A percentile compares a stretch with the other conserved stretches of the same genome.
phyloP scores from a whole-genome alignment of 2,888 invertebrate genomes.

The Protophormia terraenovae region DNA sequence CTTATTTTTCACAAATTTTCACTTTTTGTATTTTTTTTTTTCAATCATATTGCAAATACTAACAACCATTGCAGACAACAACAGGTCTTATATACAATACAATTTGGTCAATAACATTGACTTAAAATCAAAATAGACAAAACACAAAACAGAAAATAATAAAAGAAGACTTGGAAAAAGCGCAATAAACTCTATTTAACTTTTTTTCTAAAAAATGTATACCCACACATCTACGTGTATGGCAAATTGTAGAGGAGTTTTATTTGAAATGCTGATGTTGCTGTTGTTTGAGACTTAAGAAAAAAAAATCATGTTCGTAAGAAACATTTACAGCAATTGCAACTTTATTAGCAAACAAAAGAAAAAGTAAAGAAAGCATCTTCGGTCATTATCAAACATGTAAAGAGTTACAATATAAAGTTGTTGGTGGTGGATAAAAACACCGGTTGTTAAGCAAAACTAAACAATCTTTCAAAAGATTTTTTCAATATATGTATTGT shows the following conservation, averaged over 20 bases:
- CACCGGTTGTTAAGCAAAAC: constrained; percentile 55
- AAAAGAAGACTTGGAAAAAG: constrained; percentile 50
- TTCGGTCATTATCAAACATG: constrained; percentile 66
- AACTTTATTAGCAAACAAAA: constrained; percentile 43
- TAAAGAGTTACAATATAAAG: constrained; percentile 45
- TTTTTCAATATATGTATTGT: not conserved
- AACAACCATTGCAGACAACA: constrained; percentile 8
- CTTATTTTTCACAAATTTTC: constrained; percentile 37
- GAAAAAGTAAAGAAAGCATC: constrained; percentile 64
- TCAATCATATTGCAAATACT: constrained; percentile 3
- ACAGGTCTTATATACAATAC: constrained; percentile 15
- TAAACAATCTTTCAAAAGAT: constrained; percentile 17
- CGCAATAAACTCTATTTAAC: constrained; percentile 56
- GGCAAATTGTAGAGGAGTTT: constrained; percentile 23
- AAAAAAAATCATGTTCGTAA: not conserved
- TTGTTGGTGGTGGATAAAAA: constrained; percentile 21
- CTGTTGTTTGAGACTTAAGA: not conserved
- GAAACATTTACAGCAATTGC: not conserved
- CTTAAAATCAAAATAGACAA: not conserved
- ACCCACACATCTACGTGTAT: constrained; percentile 21
- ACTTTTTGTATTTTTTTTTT: constrained; percentile 19
- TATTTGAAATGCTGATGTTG: not conserved
- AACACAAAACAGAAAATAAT: constrained; percentile 12
- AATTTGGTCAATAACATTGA: constrained; percentile 64
- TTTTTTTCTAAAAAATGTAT: not conserved